Conservation (phyloP, 1,140 invertebrate genomes). For the Macrocentrus cingulum region DNA sequence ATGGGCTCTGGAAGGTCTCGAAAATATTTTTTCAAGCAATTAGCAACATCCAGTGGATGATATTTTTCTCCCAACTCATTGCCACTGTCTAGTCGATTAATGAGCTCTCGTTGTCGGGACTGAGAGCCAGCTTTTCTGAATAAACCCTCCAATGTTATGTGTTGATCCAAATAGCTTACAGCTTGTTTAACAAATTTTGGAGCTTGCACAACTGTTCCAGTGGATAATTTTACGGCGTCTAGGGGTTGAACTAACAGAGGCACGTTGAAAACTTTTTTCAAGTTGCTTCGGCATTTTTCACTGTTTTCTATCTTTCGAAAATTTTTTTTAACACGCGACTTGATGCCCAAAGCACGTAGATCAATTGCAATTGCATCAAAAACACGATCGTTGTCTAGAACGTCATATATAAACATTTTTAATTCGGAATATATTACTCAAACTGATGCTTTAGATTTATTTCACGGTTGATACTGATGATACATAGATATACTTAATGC, state of each 20-base stretch:
- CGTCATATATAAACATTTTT: conserved; percentile 64
- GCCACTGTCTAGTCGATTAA: conserved; percentile 69
- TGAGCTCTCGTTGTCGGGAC: conserved; percentile 76
- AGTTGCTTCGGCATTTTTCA: conserved; percentile 14
- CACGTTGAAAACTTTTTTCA: conserved; percentile 65
- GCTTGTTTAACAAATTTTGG: conserved; percentile 77
- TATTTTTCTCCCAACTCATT: conserved; percentile 65
- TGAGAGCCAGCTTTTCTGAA: conserved; percentile 85
- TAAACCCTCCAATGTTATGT: conserved; percentile 75
- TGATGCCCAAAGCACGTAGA: conserved; percentile 61
- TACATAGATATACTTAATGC: no score
- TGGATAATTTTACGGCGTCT: conserved; percentile 64
- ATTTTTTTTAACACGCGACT: conserved; percentile 61
- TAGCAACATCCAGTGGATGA: conserved; percentile 79
- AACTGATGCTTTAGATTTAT: conserved; percentile 10
- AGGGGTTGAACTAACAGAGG: conserved; percentile 63
- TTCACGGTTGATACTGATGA: no score
- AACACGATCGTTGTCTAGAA: conserved; percentile 62
- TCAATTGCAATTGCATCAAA: conserved; percentile 60
- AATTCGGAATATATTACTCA: conserved; percentile 8
- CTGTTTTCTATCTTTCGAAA: conserved; percentile 51
- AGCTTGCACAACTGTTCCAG: conserved; percentile 65
- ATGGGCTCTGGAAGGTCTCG: conserved; percentile 80
- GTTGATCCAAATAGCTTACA: conserved; percentile 66
- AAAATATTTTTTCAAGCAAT: conserved; percentile 80